phyloP scores from a whole-genome alignment of 1,140 invertebrate genomes.

The Parapsyche elsis region DNA sequence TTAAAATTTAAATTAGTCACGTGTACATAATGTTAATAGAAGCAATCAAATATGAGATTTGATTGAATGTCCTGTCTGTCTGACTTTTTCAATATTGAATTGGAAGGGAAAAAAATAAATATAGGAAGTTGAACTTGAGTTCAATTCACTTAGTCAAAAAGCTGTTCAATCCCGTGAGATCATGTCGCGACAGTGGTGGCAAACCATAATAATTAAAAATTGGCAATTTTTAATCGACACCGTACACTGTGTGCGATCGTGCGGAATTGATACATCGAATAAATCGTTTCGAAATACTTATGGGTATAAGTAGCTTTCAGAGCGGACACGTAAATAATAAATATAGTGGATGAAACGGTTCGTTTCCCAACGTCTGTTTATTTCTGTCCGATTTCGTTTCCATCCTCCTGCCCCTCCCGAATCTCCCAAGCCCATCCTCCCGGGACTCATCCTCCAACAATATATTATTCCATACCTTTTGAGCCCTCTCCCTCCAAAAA shows the following conservation, averaged over 20 bases:
- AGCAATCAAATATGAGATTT: not conserved
- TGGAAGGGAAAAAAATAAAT: not conserved
- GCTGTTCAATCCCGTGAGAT: constrained; percentile 35
- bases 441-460: constrained; percentile 7
- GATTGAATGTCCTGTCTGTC: not conserved
- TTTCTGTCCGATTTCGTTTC: constrained; percentile 26
- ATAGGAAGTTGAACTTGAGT: not conserved
- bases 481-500: constrained; percentile 45
- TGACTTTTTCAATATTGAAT: too few relatives aligned
- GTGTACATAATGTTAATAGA: too few relatives aligned
- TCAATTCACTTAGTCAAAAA: constrained; percentile 45
- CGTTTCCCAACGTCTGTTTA: not conserved
- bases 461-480: constrained; percentile 49
- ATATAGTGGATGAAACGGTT: not conserved
- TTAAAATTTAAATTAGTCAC: too few relatives aligned
- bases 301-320: not conserved
- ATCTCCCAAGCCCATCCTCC: not conserved
- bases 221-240: not conserved
- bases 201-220: not conserved
- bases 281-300: not conserved
- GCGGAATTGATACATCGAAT: not conserved
- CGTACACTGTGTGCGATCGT: too few relatives aligned
- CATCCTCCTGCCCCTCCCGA: not conserved
- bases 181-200: not conserved
- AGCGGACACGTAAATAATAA: constrained; percentile 3